phyloP scores from a whole-genome alignment of 2,888 invertebrate species.

The Opisthograptis luteolata region DNA sequence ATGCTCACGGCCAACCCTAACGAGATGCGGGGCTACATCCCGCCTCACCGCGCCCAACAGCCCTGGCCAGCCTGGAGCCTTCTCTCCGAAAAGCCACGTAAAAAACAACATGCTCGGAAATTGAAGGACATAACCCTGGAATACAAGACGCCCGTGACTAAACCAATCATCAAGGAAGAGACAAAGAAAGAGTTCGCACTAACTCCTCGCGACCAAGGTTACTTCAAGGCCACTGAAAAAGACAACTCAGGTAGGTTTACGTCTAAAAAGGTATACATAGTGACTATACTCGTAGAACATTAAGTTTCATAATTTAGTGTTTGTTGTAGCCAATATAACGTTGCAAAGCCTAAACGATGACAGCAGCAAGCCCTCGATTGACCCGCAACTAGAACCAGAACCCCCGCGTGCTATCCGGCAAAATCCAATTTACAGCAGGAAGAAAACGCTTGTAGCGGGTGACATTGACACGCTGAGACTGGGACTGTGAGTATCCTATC shows the following conservation, averaged over 20 bases:
- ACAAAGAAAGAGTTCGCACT: constrained; percentile 51
- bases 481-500: constrained; percentile 61
- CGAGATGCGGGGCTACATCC: background rate
- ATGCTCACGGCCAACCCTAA: constrained; percentile 22
- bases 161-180: constrained; percentile 9
- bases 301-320: background rate
- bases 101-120: background rate
- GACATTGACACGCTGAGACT: constrained; percentile 57
- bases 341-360: constrained; percentile 42
- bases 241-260: constrained; percentile 44
- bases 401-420: constrained; percentile 66
- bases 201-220: constrained; percentile 59
- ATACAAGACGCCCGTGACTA: background rate
- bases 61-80: constrained; percentile 3
- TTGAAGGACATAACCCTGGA: background rate
- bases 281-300: background rate
- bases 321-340: constrained; percentile 21
- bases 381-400: constrained; percentile 28
- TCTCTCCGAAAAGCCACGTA: background rate
- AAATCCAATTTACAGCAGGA: constrained; percentile 68
- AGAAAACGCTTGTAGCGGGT: constrained; percentile 63
- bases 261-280: background rate
- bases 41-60: constrained; percentile 6
- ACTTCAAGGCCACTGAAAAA: constrained; percentile 43
- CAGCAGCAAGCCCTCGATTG: constrained; percentile 27